Base-by-base conservation (phyloP, 2,797 vertebrate genomes). In the Gouania willdenowi region DNA sequence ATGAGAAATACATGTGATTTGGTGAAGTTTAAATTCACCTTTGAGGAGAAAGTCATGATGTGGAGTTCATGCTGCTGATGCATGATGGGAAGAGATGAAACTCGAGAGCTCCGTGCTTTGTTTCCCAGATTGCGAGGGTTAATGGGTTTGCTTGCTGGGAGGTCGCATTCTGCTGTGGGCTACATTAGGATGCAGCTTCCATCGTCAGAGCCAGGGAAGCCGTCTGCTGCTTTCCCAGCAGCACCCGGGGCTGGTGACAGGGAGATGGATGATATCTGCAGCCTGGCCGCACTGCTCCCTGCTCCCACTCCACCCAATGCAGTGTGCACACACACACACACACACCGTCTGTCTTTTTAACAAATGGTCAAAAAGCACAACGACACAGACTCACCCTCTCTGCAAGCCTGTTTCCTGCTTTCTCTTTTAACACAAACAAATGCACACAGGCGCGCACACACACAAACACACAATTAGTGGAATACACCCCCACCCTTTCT, bases 201-300 rank as follows among this genome's bases (percentile, higher is more conserved):
- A 87, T 91, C 89, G 84, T 88, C 80, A 81, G 86, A 78, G 84
- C 68, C 70, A 81, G 77, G 82, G 84, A 87, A 85, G 80, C 87
- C n/a, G 92, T 92, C 91, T 94, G 90, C 90, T 87, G 91, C 90
- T 89, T 89, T 77, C 90, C 92, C 91, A 93, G 90, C 90, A 93
- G 92, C 85, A n/a, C 87, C 86, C 77, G 80, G 86, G 86, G 90
- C 85, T 65, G 81, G 87, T 95, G 94, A 95, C 93, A 96, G 89
- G 75, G 91, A 95, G 94, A 98, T 94, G 92, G 93, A 97, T 95
- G 91, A 87, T 90, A 92, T 90, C 91, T 88, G 90, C 90, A 92
- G 90, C 83, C 87, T 87, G 86, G 92, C 88, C 75, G 82, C 91
- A 88, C 88, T 80, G 63, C 71, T 70, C 57, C 79, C 54, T 63